Conservation (phyloP, 2,113 vertebrate species). For the Cyanoramphus novaezelandiae region DNA sequence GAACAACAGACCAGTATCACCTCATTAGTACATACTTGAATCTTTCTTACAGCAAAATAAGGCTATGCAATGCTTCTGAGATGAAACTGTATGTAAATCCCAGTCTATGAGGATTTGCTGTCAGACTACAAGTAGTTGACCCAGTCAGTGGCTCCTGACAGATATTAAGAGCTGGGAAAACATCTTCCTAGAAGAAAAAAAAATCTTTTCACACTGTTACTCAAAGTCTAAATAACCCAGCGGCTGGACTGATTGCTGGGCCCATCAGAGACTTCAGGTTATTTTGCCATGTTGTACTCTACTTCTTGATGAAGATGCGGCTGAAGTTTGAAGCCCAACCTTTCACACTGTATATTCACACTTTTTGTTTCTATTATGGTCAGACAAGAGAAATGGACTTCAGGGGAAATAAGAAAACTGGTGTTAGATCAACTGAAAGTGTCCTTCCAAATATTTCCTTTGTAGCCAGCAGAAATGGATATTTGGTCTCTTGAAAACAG, state of each 20-base stretch:
- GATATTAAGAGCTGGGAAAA: slow-evolving; percentile 19
- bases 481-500: not conserved
- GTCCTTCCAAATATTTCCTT: not conserved
- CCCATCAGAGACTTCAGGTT: not conserved
- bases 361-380: not conserved
- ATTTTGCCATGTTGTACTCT: not conserved
- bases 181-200: not conserved
- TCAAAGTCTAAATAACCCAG: not conserved
- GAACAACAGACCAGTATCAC: not conserved
- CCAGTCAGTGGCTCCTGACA: not conserved
- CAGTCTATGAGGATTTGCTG: not conserved
- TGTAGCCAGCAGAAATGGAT: not conserved
- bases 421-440: not conserved
- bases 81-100: not conserved
- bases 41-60: not conserved
- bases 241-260: not conserved
- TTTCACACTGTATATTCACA: not conserved
- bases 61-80: not conserved
- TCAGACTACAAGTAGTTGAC: slow-evolving; percentile 2
- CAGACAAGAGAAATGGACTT: not conserved
- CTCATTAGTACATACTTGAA: not conserved
- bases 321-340: not conserved
- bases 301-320: not conserved
- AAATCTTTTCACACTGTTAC: not conserved
- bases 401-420: not conserved